Percentiles rank a stretch among this genome's conserved stretches.
phyloP scores from a whole-genome alignment of 1,140 invertebrate species.

The Littorina saxatilis region DNA sequence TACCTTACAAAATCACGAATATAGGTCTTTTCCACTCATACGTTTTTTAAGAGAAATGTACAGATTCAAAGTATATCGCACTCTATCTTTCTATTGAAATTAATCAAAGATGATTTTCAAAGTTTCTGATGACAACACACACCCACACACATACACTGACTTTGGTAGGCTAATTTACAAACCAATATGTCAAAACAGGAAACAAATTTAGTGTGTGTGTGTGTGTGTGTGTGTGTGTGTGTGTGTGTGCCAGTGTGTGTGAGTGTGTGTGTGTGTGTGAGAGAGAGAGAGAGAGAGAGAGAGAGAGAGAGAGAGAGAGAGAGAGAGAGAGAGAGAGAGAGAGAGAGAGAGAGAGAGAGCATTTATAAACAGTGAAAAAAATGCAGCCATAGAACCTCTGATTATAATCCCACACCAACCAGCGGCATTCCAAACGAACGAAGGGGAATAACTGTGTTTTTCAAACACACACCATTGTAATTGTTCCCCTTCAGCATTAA shows the following conservation, averaged over 20 bases:
- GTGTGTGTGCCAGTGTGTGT: too few species aligned
- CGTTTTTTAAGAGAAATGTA: background rate
- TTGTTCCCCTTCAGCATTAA: too few species aligned
- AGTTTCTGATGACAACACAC: too few species aligned
- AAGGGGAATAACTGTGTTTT: background rate
- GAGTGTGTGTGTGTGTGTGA: background rate
- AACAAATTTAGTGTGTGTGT: too few species aligned
- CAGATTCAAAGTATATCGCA: background rate
- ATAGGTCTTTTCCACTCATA: too few species aligned
- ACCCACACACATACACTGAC: too few species aligned
- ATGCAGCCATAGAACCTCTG: too few species aligned
- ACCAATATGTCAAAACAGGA: background rate
- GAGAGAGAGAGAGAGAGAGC: background rate
- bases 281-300: slow-evolving; percentile 5
- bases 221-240: too few species aligned
- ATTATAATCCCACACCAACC: background rate
- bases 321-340: background rate
- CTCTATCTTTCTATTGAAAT: too few species aligned
- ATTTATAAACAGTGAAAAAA: background rate
- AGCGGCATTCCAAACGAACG: background rate
- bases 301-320: background rate
- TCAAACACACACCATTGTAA: background rate
- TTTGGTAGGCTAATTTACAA: too few species aligned
- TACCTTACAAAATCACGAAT: too few species aligned
- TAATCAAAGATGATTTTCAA: too few species aligned